A percentile compares a stretch with the other conserved stretches of the same genome.
These are phyloP conservation scores for Catharus bicknelli DNA, from an alignment of 2,113 vertebrate species.

Conservation along the genomic window DNA sequence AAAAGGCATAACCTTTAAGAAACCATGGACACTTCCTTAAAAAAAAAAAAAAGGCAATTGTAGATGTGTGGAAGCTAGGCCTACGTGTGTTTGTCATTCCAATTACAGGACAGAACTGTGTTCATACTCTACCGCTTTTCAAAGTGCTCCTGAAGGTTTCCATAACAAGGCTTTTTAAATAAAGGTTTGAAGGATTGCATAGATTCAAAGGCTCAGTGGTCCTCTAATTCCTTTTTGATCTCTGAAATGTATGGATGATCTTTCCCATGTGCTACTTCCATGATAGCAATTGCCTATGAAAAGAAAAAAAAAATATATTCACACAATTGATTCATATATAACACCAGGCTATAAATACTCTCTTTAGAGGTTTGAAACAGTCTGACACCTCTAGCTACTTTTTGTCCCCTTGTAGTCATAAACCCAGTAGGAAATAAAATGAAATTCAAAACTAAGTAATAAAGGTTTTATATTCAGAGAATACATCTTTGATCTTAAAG, in stretches of 20 bases:
- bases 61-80: slow-evolving; percentile 27
- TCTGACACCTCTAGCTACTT: slow-evolving; percentile 70
- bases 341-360: slow-evolving; percentile 71
- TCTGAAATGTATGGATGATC: slow-evolving; percentile 89
- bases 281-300: slow-evolving; percentile 88
- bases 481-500: slow-evolving; percentile 67
- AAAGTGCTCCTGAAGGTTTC: slow-evolving; percentile 56
- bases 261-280: slow-evolving; percentile 93
- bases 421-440: slow-evolving; percentile 69
- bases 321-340: slow-evolving; percentile 68
- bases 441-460: slow-evolving; percentile 64
- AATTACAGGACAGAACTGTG: slow-evolving; percentile 52
- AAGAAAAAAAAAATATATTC: slow-evolving; percentile 47
- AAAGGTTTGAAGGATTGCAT: slow-evolving; percentile 57
- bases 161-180: slow-evolving; percentile 63
- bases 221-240: slow-evolving; percentile 85
- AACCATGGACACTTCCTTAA: neutral
- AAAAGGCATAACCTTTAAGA: slow-evolving; percentile 19
- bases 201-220: slow-evolving; percentile 74
- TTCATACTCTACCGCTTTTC: slow-evolving; percentile 24
- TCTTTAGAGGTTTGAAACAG: slow-evolving; percentile 67
- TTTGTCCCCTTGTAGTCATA: slow-evolving; percentile 72
- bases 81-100: slow-evolving; percentile 64
- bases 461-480: slow-evolving; percentile 69
- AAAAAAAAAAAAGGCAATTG: slow-evolving; percentile 5